phyloP scores from a whole-genome alignment of 2,888 invertebrate species.

The Doris montereyensis region DNA sequence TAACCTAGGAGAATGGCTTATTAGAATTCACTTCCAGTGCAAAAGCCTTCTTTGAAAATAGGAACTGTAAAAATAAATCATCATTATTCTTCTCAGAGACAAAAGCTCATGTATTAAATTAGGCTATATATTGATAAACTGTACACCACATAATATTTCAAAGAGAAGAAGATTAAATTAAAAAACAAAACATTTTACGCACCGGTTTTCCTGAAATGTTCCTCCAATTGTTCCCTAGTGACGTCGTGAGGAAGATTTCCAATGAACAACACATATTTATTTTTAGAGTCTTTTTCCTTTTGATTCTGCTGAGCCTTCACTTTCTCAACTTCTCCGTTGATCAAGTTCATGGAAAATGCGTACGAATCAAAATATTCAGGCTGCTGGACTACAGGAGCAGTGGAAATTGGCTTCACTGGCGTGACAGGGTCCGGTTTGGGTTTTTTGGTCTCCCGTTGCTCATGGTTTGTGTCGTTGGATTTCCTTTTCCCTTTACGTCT shows the following conservation, averaged over 20 bases:
- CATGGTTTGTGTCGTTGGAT: background rate
- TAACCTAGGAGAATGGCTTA: too few relatives aligned
- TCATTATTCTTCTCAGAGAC: too few relatives aligned
- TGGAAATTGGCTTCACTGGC: background rate
- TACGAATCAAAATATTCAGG: slow-evolving; percentile 36
- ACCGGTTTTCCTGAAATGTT: slow-evolving; percentile 47
- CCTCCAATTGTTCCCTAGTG: slow-evolving; percentile 62
- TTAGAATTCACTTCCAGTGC: too few relatives aligned
- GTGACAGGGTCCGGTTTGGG: background rate
- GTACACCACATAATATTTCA: too few relatives aligned
- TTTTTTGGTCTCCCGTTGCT: background rate
- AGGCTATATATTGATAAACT: too few relatives aligned
- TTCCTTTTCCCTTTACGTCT: slow-evolving; percentile 27
- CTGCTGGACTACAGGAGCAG: background rate
- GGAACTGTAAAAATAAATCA: too few relatives aligned
- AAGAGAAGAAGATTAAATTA: too few relatives aligned
- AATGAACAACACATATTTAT: slow-evolving; percentile 63
- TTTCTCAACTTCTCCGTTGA: slow-evolving; percentile 33
- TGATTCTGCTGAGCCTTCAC: slow-evolving; percentile 17
- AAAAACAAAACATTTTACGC: too few relatives aligned
- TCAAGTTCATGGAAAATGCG: slow-evolving; percentile 36
- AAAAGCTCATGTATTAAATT: too few relatives aligned
- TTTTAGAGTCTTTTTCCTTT: slow-evolving; percentile 44
- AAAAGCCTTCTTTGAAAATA: too few relatives aligned
- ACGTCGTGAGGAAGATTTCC: slow-evolving; percentile 63